phyloP scores from a whole-genome alignment of 2,888 invertebrate genomes.

The Phoronis australis region DNA sequence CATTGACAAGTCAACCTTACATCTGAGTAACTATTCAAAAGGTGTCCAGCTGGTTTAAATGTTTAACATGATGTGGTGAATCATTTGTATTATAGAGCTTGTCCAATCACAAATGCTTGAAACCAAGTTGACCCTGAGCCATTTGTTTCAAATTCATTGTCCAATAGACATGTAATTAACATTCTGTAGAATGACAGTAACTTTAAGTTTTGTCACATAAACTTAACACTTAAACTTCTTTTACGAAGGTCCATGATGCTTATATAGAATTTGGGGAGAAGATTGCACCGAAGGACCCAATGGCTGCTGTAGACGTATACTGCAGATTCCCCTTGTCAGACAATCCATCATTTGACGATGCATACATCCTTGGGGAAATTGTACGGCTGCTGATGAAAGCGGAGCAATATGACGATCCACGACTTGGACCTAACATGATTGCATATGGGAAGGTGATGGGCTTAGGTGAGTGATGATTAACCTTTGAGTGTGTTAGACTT shows the following conservation, averaged over 20 bases:
- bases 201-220: too few species aligned
- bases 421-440: conserved; percentile 44
- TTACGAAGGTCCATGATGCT: conserved; percentile 45
- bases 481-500: too few species aligned
- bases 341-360: conserved; percentile 48
- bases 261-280: conserved; percentile 49
- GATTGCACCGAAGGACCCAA: conserved; percentile 38
- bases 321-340: conserved; percentile 45
- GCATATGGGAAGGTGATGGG: conserved; percentile 44
- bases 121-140: too few species aligned
- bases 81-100: too few species aligned
- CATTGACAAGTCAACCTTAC: too few species aligned
- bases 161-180: too few species aligned
- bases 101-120: too few species aligned
- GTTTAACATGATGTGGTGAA: too few species aligned
- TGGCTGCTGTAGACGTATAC: conserved; percentile 49
- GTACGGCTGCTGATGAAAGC: conserved; percentile 45
- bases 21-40: too few species aligned
- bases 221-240: conserved; percentile 1
- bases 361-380: conserved; percentile 50
- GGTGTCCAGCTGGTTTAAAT: too few species aligned
- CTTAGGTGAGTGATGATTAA: conserved; percentile 34
- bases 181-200: too few species aligned
- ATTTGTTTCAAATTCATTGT: too few species aligned
- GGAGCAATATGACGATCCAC: conserved; percentile 47